These are phyloP conservation scores for Stratiolaelaps scimitus DNA, from an alignment of 1,140 invertebrate genomes.

Conservation along the genomic window DNA sequence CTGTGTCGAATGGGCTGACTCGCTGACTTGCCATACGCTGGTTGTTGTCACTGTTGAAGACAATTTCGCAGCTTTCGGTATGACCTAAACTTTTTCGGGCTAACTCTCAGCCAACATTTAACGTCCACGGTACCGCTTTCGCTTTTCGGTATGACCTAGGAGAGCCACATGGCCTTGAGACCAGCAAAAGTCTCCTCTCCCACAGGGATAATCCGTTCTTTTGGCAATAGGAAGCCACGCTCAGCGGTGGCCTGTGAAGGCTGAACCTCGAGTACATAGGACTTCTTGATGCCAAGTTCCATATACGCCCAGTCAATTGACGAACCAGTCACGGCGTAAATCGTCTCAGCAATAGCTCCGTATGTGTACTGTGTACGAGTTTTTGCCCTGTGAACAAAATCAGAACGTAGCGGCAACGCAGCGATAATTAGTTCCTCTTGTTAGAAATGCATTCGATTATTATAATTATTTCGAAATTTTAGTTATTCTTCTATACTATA, in stretches of 20 bases:
- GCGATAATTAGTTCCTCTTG: too few species aligned
- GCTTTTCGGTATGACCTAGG: not conserved
- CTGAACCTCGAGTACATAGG: slow-evolving; percentile 39
- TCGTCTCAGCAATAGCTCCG: not conserved
- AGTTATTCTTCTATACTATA: too few species aligned
- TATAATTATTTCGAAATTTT: too few species aligned
- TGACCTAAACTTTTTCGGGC: too few species aligned
- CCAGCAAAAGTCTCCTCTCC: slow-evolving; percentile 59
- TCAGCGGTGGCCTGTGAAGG: slow-evolving; percentile 38
- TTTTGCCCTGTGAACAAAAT: not conserved
- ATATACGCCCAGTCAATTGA: slow-evolving; percentile 44
- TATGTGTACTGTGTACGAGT: not conserved
- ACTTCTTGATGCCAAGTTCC: slow-evolving; percentile 40
- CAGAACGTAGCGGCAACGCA: not conserved
- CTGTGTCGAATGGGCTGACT: too few species aligned
- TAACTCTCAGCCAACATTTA: too few species aligned
- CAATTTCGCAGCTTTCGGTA: too few species aligned
- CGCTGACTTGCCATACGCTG: too few species aligned
- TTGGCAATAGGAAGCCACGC: slow-evolving; percentile 45
- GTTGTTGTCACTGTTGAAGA: too few species aligned
- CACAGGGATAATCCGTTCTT: slow-evolving; percentile 52
- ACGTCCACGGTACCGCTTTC: too few species aligned
- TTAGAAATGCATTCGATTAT: too few species aligned
- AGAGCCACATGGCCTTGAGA: slow-evolving; percentile 39
- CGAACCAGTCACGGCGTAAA: slow-evolving; percentile 39